These are phyloP conservation scores for Reinhardtius hippoglossoides DNA, from an alignment of 2,113 vertebrate species.

Conservation along the genomic window DNA sequence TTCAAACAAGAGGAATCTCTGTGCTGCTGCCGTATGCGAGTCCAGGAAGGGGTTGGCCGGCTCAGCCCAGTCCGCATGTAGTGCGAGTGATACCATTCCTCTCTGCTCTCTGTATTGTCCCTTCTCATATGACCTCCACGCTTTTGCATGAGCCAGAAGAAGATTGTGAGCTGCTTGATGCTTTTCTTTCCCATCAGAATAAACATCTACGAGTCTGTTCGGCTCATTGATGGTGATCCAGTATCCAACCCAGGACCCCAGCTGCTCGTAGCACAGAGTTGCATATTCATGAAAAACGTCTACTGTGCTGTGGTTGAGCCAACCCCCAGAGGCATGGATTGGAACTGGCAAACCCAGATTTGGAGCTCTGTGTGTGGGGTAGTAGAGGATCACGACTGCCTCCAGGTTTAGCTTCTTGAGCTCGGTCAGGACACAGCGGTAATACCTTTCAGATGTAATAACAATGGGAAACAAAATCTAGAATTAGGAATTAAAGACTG, in stretches of 20 bases:
- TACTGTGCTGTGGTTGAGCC: conserved; percentile 87
- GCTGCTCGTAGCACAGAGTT: conserved; percentile 88
- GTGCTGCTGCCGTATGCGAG: conserved; percentile 84
- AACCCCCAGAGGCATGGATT: conserved; percentile 86
- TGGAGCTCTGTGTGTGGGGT: conserved; percentile 85
- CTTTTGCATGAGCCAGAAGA: conserved; percentile 89
- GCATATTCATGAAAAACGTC: conserved; percentile 89
- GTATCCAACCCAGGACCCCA: conserved; percentile 87
- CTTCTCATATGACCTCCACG: conserved; percentile 87
- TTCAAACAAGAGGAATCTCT: conserved; percentile 91
- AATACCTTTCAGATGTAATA: conserved; percentile 80
- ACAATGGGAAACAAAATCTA: conserved; percentile 5
- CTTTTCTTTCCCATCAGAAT: conserved; percentile 81
- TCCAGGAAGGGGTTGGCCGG: conserved; percentile 90
- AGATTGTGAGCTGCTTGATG: conserved; percentile 88
- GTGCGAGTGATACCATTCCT: conserved; percentile 87
- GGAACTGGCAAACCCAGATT: conserved; percentile 85
- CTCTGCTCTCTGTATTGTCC: conserved; percentile 76
- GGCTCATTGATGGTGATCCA: conserved; percentile 98
- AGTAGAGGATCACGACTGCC: conserved; percentile 88
- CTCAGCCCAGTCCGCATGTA: conserved; percentile 94
- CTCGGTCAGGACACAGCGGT: conserved; percentile 89
- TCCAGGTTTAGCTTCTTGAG: conserved; percentile 82
- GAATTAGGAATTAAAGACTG: background rate
- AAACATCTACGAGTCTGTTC: conserved; percentile 86